A percentile compares a stretch with the other conserved stretches of the same genome.
Conservation (phyloP, 2,888 invertebrate genomes). For the Pasiphila rectangulata region DNA sequence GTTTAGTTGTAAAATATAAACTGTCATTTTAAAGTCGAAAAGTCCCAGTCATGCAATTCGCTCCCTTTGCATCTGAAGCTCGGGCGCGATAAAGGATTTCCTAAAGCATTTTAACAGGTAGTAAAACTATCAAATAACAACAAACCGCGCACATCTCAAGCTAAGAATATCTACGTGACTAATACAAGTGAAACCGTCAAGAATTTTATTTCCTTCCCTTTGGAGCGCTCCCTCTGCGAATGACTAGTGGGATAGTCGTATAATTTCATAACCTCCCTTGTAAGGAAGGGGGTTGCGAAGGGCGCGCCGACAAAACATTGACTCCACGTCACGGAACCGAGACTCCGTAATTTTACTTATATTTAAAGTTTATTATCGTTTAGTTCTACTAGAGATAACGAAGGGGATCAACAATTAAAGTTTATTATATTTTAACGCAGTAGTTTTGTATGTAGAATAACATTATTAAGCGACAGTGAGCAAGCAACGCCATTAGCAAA, state of each 20-base stretch:
- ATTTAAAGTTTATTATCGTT: constrained; percentile 30
- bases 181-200: constrained; percentile 27
- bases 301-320: constrained; percentile 43
- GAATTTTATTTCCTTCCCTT: constrained; percentile 38
- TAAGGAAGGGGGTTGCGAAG: constrained; percentile 35
- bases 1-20: too few species aligned
- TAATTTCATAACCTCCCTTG: constrained; percentile 54
- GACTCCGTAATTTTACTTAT: constrained; percentile 29
- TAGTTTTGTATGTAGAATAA: too few species aligned
- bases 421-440: neutral
- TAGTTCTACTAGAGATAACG: too few species aligned
- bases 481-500: neutral
- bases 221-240: constrained; percentile 43
- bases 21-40: too few species aligned
- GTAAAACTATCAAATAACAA: constrained; percentile 4
- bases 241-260: constrained; percentile 52
- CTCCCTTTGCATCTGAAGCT: neutral
- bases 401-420: neutral
- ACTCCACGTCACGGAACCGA: constrained; percentile 36
- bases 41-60: neutral
- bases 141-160: constrained; percentile 2
- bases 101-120: neutral
- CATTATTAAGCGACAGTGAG: too few species aligned
- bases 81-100: neutral
- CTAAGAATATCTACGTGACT: constrained; percentile 18